Conservation (phyloP, 2,888 invertebrate genomes). For the Lissonota sp. region DNA sequence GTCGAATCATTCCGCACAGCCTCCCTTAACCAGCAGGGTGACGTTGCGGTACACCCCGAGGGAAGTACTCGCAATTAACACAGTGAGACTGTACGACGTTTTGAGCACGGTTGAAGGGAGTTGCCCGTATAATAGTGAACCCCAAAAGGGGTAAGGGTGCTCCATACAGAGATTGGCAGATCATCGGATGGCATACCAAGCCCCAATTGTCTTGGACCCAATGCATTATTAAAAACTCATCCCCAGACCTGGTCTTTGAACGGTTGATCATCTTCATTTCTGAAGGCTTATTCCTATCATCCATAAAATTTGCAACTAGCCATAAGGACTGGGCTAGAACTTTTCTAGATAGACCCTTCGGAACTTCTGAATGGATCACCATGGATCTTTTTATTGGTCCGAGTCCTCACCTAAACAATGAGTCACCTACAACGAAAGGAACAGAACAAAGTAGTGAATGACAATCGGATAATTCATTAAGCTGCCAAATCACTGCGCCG, state of each 20-base stretch:
- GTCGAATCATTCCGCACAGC: slow-evolving; percentile 55
- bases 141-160: slow-evolving; percentile 33
- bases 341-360: too few species aligned
- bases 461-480: neutral
- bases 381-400: too few species aligned
- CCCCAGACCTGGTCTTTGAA: too few species aligned
- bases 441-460: neutral
- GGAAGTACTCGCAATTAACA: slow-evolving; percentile 80
- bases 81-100: slow-evolving; percentile 73
- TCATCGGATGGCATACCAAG: neutral
- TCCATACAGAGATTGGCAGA: slow-evolving; percentile 36
- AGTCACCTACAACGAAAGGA: too few species aligned
- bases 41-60: slow-evolving; percentile 75
- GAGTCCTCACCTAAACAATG: too few species aligned
- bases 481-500: slow-evolving; percentile 2
- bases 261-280: too few species aligned
- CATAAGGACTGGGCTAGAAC: too few species aligned
- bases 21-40: slow-evolving; percentile 57
- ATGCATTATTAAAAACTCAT: too few species aligned
- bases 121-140: slow-evolving; percentile 51
- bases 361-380: too few species aligned
- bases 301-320: too few species aligned
- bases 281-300: too few species aligned
- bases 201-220: too few species aligned
- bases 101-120: slow-evolving; percentile 66